phyloP scores from a whole-genome alignment of 2,113 vertebrate genomes.

The Macaca nemestrina region DNA sequence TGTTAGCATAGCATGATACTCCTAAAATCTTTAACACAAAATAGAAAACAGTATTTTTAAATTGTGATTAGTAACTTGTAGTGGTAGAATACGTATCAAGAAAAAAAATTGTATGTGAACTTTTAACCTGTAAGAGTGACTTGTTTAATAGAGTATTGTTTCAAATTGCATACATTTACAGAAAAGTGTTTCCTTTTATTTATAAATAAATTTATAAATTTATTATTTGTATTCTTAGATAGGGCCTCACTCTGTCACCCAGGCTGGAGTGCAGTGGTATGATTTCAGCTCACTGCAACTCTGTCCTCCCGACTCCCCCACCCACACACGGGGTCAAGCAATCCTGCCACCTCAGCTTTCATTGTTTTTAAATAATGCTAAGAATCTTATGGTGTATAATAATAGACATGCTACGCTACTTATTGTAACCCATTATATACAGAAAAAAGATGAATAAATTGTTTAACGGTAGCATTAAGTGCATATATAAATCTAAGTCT shows the following conservation, averaged over 20 bases:
- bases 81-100: background rate
- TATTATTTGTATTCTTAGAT: no score
- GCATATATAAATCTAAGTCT: background rate
- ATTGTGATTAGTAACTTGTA: background rate
- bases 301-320: no score
- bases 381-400: no score
- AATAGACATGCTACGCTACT: background rate
- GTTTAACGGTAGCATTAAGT: fast-evolving
- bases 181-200: no score
- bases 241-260: no score
- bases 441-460: background rate
- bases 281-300: no score
- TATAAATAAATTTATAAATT: no score
- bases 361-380: background rate
- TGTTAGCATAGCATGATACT: background rate
- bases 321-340: no score
- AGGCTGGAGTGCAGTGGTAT: no score
- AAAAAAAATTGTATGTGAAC: background rate
- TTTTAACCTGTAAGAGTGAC: background rate
- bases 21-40: background rate
- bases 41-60: background rate
- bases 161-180: background rate
- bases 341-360: no score
- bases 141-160: background rate
- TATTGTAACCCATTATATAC: background rate